A percentile compares a stretch with the other conserved stretches of the same genome.
Conservation (phyloP, 2,113 vertebrate species). For the Xiphophorus hellerii region DNA sequence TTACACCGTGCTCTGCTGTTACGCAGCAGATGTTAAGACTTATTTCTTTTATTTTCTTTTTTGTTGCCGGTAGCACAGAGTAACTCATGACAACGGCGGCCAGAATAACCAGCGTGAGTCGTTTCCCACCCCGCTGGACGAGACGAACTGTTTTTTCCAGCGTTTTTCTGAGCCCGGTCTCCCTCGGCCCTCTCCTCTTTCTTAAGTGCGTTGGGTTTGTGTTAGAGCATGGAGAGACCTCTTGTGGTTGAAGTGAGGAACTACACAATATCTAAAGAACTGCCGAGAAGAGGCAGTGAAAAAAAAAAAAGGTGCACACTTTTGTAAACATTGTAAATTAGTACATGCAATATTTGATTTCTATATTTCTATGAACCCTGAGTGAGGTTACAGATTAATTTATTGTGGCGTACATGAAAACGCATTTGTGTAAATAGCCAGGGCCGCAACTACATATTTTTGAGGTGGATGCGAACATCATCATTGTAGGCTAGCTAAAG, state of each 20-base stretch:
- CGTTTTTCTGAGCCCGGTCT: not conserved
- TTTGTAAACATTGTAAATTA: not conserved
- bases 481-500: too few species aligned
- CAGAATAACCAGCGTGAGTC: too few species aligned
- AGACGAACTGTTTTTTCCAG: not conserved
- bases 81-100: not conserved
- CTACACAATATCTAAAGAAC: not conserved
- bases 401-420: too few species aligned
- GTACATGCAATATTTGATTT: too few species aligned
- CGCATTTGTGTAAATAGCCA: too few species aligned
- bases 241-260: conserved; percentile 37
- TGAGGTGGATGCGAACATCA: too few species aligned
- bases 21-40: not conserved
- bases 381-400: too few species aligned
- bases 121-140: not conserved
- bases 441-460: too few species aligned
- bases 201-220: not conserved
- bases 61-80: not conserved
- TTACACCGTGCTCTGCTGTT: not conserved
- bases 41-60: not conserved
- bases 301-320: not conserved
- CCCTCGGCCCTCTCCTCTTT: not conserved
- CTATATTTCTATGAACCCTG: too few species aligned
- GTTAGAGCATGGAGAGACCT: conserved; percentile 18
- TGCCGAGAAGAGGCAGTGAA: too few species aligned